Conservation (phyloP, 1,140 invertebrate species). For the Drosophila pallidifrons region DNA sequence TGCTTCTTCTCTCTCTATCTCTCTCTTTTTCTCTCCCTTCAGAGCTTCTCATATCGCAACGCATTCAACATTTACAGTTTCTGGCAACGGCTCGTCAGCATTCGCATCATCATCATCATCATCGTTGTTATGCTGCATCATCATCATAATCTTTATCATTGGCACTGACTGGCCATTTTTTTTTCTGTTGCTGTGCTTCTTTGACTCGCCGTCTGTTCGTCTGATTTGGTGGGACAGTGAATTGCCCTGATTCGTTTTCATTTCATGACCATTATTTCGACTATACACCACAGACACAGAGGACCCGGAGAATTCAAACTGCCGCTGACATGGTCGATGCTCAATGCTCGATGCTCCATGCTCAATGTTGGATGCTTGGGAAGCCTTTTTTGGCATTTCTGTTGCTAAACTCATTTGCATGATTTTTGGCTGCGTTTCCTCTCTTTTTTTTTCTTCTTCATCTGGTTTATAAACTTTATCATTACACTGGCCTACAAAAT, state of each 20-base stretch:
- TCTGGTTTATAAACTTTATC: constrained; percentile 35
- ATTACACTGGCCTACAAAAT: constrained; percentile 38
- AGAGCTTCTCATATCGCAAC: constrained; percentile 14
- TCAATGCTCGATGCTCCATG: neutral
- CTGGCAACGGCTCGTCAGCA: constrained; percentile 24
- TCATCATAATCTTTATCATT: constrained; percentile 43
- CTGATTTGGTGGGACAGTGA: constrained; percentile 28
- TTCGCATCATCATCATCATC: constrained; percentile 24
- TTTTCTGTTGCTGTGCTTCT: constrained; percentile 5
- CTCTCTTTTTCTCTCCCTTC: neutral
- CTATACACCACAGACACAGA: constrained; percentile 18
- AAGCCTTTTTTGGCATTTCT: constrained; percentile 22
- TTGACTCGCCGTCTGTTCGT: neutral
- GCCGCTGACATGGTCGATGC: constrained; percentile 20
- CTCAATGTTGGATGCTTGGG: no score
- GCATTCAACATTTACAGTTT: constrained; percentile 59
- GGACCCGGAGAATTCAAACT: constrained; percentile 12
- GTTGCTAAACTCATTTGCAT: constrained; percentile 76
- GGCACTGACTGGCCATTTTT: constrained; percentile 39
- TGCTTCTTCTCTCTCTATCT: no score
- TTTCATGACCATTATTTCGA: constrained; percentile 67
- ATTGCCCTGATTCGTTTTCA: constrained; percentile 68
- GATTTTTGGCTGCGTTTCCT: constrained; percentile 51
- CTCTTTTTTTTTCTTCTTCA: neutral
- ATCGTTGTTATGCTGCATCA: constrained; percentile 3